Conservation (phyloP, 2,113 vertebrate genomes). For the Salvelinus sp. region DNA sequence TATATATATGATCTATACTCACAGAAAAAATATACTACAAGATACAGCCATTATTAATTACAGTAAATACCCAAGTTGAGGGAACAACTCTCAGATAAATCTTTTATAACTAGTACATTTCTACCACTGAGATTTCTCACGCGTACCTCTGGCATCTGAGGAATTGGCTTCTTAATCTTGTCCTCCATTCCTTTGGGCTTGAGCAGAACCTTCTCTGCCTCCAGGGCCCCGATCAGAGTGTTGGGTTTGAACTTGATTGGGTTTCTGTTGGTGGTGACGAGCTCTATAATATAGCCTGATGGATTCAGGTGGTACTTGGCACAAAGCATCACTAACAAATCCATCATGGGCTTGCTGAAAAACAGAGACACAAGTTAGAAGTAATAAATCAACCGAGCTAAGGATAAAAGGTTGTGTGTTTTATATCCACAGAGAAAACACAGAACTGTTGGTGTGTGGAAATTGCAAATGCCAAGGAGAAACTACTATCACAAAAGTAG, state of each 20-base stretch:
- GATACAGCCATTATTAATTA: too few relatives aligned
- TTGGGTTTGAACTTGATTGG: conserved; percentile 92
- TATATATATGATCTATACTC: too few relatives aligned
- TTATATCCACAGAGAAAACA: too few relatives aligned
- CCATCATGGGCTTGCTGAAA: conserved; percentile 93
- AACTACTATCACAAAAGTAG: too few relatives aligned
- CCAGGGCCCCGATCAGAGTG: conserved; percentile 87
- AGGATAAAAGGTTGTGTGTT: background rate
- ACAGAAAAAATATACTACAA: too few relatives aligned
- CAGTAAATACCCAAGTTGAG: too few relatives aligned
- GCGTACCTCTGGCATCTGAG: conserved; percentile 90
- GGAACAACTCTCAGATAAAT: too few relatives aligned
- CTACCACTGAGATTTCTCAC: background rate
- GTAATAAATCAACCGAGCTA: background rate
- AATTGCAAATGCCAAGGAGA: too few relatives aligned
- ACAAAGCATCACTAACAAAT: conserved; percentile 91
- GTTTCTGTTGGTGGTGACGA: conserved; percentile 83
- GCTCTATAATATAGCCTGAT: conserved; percentile 88
- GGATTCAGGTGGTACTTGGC: conserved; percentile 94
- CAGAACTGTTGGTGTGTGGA: too few relatives aligned
- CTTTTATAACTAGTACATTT: too few relatives aligned
- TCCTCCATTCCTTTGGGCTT: conserved; percentile 86
- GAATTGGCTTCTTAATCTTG: conserved; percentile 82
- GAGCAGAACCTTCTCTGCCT: conserved; percentile 88
- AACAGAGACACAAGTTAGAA: conserved; percentile 28